phyloP scores from a whole-genome alignment of 2,797 vertebrate species.

The Acipenser ruthenus region DNA sequence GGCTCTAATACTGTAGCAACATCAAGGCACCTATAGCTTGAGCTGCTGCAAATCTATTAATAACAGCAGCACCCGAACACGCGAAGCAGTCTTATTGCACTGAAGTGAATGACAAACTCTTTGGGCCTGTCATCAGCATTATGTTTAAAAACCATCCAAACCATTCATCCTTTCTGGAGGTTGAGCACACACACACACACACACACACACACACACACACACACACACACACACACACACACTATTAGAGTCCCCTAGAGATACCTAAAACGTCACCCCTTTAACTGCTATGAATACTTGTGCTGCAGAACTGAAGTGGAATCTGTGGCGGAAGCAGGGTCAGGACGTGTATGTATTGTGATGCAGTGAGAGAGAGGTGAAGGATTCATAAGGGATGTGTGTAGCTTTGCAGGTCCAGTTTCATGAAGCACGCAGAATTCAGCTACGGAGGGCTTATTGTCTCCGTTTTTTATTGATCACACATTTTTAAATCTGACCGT shows the following conservation, averaged over 20 bases:
- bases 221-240: slow-evolving; percentile 15
- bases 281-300: slow-evolving; percentile 17
- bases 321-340: background rate
- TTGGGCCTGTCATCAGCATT: slow-evolving; percentile 6
- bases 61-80: slow-evolving; percentile 10
- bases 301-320: too few species aligned
- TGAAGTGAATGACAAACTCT: slow-evolving; percentile 15
- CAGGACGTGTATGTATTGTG: too few species aligned
- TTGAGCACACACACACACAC: background rate
- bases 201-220: slow-evolving; percentile 2
- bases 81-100: background rate
- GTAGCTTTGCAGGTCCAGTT: too few species aligned
- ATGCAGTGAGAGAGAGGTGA: too few species aligned
- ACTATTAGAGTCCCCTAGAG: slow-evolving; percentile 6
- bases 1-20: background rate
- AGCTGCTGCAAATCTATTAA: slow-evolving; percentile 17
- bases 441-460: too few species aligned
- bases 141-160: background rate
- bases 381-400: too few species aligned
- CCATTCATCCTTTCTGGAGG: too few species aligned
- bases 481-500: too few species aligned
- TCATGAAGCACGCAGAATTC: too few species aligned
- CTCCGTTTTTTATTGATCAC: too few species aligned
- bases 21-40: slow-evolving; percentile 27
- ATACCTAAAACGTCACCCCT: background rate